Evolutionary conservation across 2,888 invertebrate species (phyloP), one percentile per base, ranked within the genome.

Genomic region (Luperina testacea): DNA sequence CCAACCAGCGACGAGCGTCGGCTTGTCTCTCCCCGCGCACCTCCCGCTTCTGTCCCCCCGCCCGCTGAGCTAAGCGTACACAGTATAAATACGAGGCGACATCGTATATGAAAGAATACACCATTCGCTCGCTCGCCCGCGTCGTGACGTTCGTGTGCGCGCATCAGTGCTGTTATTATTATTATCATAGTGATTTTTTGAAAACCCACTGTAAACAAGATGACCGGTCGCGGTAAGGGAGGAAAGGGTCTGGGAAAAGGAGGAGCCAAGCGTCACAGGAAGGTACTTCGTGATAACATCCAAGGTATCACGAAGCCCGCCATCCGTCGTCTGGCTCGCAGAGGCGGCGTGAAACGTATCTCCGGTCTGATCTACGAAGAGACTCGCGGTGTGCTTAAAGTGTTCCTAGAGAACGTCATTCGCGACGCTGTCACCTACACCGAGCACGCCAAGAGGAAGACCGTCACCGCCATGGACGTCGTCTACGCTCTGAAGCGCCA

Each of bases 211-310:
- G 53, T 42, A 15, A n/a, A 67, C 51, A 75, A 91, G 79, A 98
- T 98, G 98, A 98, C 98, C 92, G 98, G 98, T 82, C 97, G 98
- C 77, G 98, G 98, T 80, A 98, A 98, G 96, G 98, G 98, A 90
- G 97, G 98, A 69, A 98, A 98, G 95, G 98, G 98, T 59, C 71
- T 79, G 80, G 98, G 98, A 86, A 98, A 98, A 94, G 98, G 98
- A 89, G 98, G 98, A 82, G 98, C 98, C 70, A 98, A 98, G 93
- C 98, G 98, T 89, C 98, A 98, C 95, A 97, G 98, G 82, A 98
- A 98, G 92, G 79, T 77, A 48, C 79, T 79, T 45, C 79, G 79
- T 78, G 79, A 79, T 78, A 79, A 79, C 69, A 78, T 79, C 94
- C 98, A 98, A 90, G 98, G 98, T 78, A 98, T 98, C 86, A 98